Percentiles rank a stretch among this genome's conserved stretches.
Evolutionary conservation across 2,113 vertebrate genomes (phyloP).

Genomic region (Astur gentilis): DNA sequence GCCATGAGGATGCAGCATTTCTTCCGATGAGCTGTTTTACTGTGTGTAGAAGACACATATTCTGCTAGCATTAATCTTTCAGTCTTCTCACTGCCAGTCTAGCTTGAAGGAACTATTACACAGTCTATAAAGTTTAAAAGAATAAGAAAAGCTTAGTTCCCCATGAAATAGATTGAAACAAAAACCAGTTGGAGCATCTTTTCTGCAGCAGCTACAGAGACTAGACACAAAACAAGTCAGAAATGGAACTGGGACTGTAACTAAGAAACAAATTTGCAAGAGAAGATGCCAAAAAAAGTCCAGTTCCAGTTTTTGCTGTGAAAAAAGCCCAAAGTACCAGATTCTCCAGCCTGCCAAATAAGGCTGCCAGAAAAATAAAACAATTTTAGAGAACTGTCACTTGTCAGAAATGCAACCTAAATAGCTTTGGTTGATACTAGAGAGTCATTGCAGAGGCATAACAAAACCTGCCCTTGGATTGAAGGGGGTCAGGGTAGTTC

Average conservation of each 20-base stretch:
- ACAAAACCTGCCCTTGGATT: neutral
- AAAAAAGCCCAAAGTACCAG: neutral
- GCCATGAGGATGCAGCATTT: neutral
- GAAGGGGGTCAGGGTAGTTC: neutral
- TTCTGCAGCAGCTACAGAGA: neutral
- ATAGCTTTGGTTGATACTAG: neutral
- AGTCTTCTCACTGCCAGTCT: neutral
- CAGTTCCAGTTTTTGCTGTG: neutral
- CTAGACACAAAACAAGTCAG: neutral
- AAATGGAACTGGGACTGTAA: neutral
- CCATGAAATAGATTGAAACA: constrained; percentile 14
- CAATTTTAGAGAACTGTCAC: neutral
- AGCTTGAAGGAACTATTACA: constrained; percentile 35
- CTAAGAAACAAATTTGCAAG: neutral
- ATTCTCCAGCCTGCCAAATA: neutral
- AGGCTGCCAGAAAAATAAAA: neutral
- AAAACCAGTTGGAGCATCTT: neutral
- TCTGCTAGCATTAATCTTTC: neutral
- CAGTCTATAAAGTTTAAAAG: constrained; percentile 17
- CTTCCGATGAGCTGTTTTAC: neutral
- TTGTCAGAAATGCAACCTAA: neutral
- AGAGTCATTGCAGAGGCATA: neutral
- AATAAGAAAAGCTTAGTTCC: neutral
- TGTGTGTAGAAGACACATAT: neutral
- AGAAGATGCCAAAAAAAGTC: neutral